phyloP scores from a whole-genome alignment of 2,888 invertebrate genomes.

The Dicranocentrus wangi region DNA sequence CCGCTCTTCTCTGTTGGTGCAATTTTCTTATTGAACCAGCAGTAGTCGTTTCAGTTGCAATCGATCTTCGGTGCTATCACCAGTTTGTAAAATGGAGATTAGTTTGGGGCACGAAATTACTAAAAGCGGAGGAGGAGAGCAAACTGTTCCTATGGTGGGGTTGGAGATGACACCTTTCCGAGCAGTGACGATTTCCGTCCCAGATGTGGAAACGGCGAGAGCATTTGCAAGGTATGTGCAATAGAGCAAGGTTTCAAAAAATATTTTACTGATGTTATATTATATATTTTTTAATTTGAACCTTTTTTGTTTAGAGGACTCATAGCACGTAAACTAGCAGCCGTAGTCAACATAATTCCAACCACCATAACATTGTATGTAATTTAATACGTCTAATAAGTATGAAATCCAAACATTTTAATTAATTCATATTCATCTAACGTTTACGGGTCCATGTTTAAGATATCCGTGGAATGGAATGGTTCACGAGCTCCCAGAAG shows the following conservation, averaged over 20 bases:
- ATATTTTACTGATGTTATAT: background rate
- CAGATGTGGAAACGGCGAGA: background rate
- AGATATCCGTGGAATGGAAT: constrained; percentile 1
- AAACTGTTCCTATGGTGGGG: no score
- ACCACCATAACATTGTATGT: background rate
- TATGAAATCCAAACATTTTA: no score
- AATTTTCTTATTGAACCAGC: no score
- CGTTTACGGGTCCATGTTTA: background rate
- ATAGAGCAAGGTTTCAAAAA: background rate
- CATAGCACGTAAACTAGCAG: background rate
- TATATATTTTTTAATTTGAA: no score
- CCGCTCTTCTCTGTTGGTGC: no score
- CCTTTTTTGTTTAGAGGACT: background rate
- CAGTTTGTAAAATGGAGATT: no score
- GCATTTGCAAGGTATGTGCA: background rate
- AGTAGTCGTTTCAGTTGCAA: no score
- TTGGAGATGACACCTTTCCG: background rate
- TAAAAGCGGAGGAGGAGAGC: no score
- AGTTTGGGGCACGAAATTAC: no score
- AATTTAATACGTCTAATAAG: no score
- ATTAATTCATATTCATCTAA: no score
- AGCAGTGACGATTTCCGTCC: background rate
- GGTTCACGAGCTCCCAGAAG: background rate
- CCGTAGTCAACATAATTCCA: background rate
- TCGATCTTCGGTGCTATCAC: no score